Base-by-base conservation (phyloP, 2,113 vertebrate species). In the Macroglossus sobrinus region DNA sequence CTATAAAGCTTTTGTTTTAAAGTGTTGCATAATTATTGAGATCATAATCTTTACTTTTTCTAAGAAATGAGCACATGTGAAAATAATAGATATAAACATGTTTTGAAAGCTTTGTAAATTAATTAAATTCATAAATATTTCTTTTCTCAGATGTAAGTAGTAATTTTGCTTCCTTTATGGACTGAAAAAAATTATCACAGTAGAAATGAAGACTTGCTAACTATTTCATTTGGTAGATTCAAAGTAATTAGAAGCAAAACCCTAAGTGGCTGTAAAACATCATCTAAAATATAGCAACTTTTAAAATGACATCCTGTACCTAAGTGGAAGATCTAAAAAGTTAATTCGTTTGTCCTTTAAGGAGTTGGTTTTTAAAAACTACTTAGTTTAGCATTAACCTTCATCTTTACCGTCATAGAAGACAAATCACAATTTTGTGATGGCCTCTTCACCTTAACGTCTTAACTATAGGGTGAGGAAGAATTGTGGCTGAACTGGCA, bases 31-130 rank as follows among this genome's bases (percentile, higher is more conserved):
- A 66, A 63, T 53, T 80, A 63, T 43, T 95, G 59, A 91, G 55
- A 87, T 78, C 81, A 89, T 81, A 87, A 59, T 26, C 55, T 71
- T 78, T 66, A 72, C 15, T 94, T 71, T 66, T 89, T 81, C 35
- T 35, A 47, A 68, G 59, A 86, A 84, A 35, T 71, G 26, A 43
- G 30, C 8, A 6, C 22, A 26, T 93, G 21, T 50, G 40, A 96
- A 85, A 88, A 59, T 86, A 53, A 61, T 18, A 89, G 22, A 50
- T 66, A 21, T 26, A 35, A 66, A 18, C 33, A 11, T 55, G 15
- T 64, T 10, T 38, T 96, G 53, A 55, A 92, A 92, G 16, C 33
- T 84, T 91, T 76, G 45, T 94, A 85, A 93, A 81, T 84, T 14
- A 96, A 71, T 79, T 69, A 68, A 80, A 75, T 64, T 85, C 22